Conservation (phyloP, 2,888 invertebrate species). For the Tetropium fuscum region DNA sequence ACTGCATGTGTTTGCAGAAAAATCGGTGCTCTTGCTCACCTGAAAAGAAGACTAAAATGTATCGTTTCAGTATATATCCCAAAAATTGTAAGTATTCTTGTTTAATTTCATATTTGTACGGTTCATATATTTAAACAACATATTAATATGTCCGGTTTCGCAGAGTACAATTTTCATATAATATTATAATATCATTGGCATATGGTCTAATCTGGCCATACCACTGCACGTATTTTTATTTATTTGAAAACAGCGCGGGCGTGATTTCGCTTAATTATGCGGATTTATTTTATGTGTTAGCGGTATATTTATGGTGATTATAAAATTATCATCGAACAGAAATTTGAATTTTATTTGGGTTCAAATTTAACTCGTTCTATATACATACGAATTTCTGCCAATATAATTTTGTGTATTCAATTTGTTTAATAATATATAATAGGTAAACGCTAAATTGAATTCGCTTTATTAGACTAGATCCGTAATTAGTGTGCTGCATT, state of each 20-base stretch:
- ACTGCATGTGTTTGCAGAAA: no score
- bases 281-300: slow-evolving; percentile 12
- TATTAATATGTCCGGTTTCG: no score
- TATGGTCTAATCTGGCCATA: no score
- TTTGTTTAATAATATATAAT: slow-evolving; percentile 14
- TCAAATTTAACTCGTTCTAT: slow-evolving; percentile 14
- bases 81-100: no score
- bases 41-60: no score
- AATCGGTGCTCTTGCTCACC: no score
- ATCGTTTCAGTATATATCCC: no score
- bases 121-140: no score
- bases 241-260: neutral
- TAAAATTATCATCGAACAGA: slow-evolving; percentile 17
- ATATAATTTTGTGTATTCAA: slow-evolving; percentile 9
- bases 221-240: neutral
- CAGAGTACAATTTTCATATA: no score
- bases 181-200: no score
- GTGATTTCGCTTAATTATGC: slow-evolving; percentile 13
- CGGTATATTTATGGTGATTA: slow-evolving; percentile 13
- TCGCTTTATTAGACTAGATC: slow-evolving; percentile 1
- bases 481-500: slow-evolving; percentile 8
- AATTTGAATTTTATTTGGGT: slow-evolving; percentile 5
- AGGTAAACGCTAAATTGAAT: slow-evolving; percentile 11
- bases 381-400: neutral
- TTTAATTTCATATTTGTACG: no score